phyloP scores from a whole-genome alignment of 2,113 vertebrate species.

The Gallinago paraguaiae region DNA sequence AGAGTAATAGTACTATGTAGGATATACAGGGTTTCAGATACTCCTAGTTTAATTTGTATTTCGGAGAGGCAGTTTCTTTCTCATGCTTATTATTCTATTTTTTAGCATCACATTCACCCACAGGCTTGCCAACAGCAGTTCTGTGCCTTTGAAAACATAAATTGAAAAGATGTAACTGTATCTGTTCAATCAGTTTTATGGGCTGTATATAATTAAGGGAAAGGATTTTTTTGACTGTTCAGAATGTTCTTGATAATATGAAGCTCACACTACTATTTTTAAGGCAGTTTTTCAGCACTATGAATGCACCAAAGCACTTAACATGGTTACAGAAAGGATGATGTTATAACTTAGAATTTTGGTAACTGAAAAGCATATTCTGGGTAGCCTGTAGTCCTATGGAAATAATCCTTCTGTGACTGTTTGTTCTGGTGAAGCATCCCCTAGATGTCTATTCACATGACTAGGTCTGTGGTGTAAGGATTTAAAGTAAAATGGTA shows the following conservation, averaged over 20 bases:
- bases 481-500: background rate
- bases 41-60: background rate
- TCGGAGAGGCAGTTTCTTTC: background rate
- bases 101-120: background rate
- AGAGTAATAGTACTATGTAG: background rate
- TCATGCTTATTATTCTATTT: background rate
- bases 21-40: background rate
- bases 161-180: background rate
- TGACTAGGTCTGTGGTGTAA: background rate
- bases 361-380: background rate
- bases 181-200: background rate
- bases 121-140: background rate
- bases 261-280: background rate
- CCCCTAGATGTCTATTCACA: accelerated
- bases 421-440: background rate
- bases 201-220: background rate
- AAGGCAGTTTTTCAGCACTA: background rate
- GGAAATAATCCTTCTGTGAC: background rate
- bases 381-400: background rate
- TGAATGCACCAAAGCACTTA: background rate
- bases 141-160: background rate
- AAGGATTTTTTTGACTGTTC: background rate
- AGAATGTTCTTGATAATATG: background rate
- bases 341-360: background rate
- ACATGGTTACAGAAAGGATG: background rate